Base-by-base conservation (phyloP, 2,797 vertebrate species). In the Chrosomus eos region DNA sequence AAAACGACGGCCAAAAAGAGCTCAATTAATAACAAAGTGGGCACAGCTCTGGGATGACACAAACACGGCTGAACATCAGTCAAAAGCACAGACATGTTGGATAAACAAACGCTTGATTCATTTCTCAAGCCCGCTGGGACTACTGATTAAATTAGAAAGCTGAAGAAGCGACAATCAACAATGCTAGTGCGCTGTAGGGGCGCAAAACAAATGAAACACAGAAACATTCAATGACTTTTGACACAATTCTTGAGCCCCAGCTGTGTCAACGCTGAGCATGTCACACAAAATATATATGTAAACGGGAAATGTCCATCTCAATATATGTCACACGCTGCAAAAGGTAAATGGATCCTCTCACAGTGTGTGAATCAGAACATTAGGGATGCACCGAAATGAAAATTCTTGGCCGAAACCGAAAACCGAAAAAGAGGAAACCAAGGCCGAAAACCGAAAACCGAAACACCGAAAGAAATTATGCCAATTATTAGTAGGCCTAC, bases 21-120 rank as follows among this genome's bases (percentile, higher is more conserved):
- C 83, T 89, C 26, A 75, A 87, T 89, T 85, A 88, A 87, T 84
- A 86, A 86, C 64, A 89, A 86, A 89, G 87, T 87, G 88, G 89
- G 89, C 80, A 89, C 89, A 81, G 89, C 67, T 85, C 89, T 87
- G 78, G 88, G 89, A 85, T 89, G 90, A 92, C 89, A 95, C 92
- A 93, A 96, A 94, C 95, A 93, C 90, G 89, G 94, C 95, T 95
- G 95, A 96, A 96, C 94, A 96, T 96, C 93, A 94, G 92, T 91
- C 93, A 91, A 94, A 94, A 13, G 92, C 90, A 91, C 92, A 91
- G 88, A 94, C 93, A 90, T 92, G 93, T 93, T 85, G 89, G 93
- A 94, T 93, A 93, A 94, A 95, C 94, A 91, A 91, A 94, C 87
- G 91, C 92, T 92, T 91, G 90, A 94, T 93, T 87, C 88, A 94